These are phyloP conservation scores for Zeuzera pyrina DNA, from an alignment of 2,888 invertebrate species.

Conservation along the genomic window DNA sequence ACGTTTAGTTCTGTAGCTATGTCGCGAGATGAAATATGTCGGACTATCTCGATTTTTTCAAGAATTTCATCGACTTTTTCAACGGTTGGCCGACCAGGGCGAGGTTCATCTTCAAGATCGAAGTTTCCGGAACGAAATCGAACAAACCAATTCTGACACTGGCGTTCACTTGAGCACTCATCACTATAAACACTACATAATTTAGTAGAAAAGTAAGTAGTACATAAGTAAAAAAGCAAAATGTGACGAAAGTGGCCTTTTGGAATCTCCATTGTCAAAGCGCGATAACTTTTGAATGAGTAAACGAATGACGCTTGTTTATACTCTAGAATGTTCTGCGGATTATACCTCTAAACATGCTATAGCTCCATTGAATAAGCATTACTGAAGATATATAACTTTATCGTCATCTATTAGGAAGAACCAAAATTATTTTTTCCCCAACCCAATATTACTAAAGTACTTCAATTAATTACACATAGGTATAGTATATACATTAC, in stretches of 20 bases:
- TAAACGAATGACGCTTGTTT: conserved; percentile 17
- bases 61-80: conserved; percentile 13
- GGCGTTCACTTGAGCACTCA: conserved; percentile 12
- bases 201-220: too few relatives aligned
- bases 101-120: conserved; percentile 18
- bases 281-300: conserved; percentile 16
- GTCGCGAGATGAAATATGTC: conserved; percentile 17
- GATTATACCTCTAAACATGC: conserved; percentile 1
- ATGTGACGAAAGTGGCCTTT: conserved; percentile 13
- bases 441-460: too few relatives aligned
- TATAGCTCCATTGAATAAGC: background rate
- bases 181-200: conserved; percentile 3
- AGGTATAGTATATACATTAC: too few relatives aligned
- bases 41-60: conserved; percentile 18
- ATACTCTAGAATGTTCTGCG: conserved; percentile 13
- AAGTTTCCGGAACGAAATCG: conserved; percentile 20
- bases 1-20: conserved; percentile 17
- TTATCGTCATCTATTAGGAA: background rate
- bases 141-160: too few relatives aligned
- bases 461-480: too few relatives aligned
- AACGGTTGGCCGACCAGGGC: conserved; percentile 13
- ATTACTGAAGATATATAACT: background rate
- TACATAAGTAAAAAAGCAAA: conserved; percentile 16
- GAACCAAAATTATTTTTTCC: background rate
- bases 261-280: conserved; percentile 12